phyloP scores from a whole-genome alignment of 2,113 vertebrate species.

The Sander vitreus region DNA sequence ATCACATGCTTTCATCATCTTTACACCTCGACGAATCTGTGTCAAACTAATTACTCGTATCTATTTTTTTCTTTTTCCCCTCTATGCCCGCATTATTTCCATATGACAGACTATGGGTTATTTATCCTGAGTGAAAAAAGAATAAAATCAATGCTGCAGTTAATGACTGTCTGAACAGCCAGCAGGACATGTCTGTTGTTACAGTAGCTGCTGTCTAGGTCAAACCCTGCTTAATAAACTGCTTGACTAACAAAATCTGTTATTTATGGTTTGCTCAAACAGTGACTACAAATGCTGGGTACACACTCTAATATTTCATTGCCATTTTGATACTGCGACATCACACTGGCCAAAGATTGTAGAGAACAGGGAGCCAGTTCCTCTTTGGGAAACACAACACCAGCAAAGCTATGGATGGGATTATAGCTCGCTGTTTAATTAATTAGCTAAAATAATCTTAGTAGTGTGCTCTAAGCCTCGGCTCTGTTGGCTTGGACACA shows the following conservation, averaged over 20 bases:
- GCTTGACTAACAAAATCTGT: neutral
- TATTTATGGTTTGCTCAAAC: neutral
- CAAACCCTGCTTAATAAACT: conserved; percentile 18
- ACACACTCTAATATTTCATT: neutral
- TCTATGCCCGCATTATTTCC: conserved; percentile 29
- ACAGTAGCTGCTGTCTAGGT: conserved; percentile 15
- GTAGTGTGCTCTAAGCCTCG: conserved; percentile 32
- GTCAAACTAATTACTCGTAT: conserved; percentile 20
- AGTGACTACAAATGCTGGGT: neutral
- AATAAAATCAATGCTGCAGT: conserved; percentile 46
- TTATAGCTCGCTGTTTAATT: conserved; percentile 56
- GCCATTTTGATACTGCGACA: neutral
- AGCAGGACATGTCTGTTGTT: conserved; percentile 34
- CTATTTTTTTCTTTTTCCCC: neutral
- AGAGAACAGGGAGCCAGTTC: conserved; percentile 10
- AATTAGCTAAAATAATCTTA: conserved; percentile 65
- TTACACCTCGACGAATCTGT: neutral
- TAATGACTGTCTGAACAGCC: conserved; percentile 9
- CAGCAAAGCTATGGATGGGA: conserved; percentile 28
- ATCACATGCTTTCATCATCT: conserved; percentile 26
- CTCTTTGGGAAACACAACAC: conserved; percentile 15
- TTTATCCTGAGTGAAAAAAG: neutral
- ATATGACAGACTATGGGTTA: conserved; percentile 26
- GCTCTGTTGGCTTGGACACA: conserved; percentile 28
- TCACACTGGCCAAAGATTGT: conserved; percentile 8